phyloP scores from a whole-genome alignment of 2,888 invertebrate genomes.

The Dryomyza anilis region DNA sequence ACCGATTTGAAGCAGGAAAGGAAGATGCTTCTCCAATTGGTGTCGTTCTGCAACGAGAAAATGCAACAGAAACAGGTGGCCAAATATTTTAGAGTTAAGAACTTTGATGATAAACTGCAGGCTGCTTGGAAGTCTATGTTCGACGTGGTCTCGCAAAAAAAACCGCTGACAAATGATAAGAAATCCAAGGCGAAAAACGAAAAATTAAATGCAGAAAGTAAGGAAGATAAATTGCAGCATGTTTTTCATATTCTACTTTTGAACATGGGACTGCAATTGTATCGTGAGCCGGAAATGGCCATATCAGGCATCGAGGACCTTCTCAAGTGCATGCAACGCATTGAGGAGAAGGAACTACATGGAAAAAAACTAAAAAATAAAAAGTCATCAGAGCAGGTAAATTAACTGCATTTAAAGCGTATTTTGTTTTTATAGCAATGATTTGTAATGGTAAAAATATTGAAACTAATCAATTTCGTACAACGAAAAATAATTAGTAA shows the following conservation, averaged over 20 bases:
- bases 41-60: slow-evolving; percentile 66
- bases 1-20: slow-evolving; percentile 70
- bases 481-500: no score
- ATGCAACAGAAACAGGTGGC: slow-evolving; percentile 63
- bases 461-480: no score
- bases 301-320: slow-evolving; percentile 72
- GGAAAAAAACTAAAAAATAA: slow-evolving; percentile 38
- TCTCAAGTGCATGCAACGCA: slow-evolving; percentile 72
- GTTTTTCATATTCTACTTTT: slow-evolving; percentile 75
- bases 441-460: no score
- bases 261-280: slow-evolving; percentile 75
- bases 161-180: slow-evolving; percentile 7
- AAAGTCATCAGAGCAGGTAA: background rate
- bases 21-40: slow-evolving; percentile 66
- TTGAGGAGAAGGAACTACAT: slow-evolving; percentile 60
- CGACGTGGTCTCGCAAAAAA: slow-evolving; percentile 38
- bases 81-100: slow-evolving; percentile 64
- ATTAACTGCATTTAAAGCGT: no score
- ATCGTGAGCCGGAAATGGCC: slow-evolving; percentile 74
- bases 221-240: slow-evolving; percentile 62
- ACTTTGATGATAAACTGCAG: slow-evolving; percentile 63
- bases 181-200: slow-evolving; percentile 55
- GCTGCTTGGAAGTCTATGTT: slow-evolving; percentile 71
- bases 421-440: no score
- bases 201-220: slow-evolving; percentile 46